phyloP scores from a whole-genome alignment of 53 echinoderm and acorn worm genomes.

The Patiria pectinifera region DNA sequence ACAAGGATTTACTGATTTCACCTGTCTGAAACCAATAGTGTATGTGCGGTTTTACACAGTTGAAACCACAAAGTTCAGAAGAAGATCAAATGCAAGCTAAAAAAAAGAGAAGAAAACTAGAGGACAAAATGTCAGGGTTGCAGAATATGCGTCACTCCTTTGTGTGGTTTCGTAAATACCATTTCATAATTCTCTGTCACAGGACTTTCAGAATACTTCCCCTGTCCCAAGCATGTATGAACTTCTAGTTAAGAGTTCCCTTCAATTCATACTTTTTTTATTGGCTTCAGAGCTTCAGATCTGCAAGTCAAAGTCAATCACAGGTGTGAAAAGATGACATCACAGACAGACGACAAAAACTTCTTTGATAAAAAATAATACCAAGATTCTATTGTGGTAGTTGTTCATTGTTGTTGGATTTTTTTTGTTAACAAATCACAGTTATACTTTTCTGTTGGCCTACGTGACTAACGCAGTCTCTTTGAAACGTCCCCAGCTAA shows the following conservation, averaged over 20 bases:
- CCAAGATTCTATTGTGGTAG: too few species aligned
- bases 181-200: conserved; percentile 2
- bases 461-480: not conserved
- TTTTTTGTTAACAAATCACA: not conserved
- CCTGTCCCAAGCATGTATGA: not conserved
- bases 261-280: not conserved
- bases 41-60: not conserved
- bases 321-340: not conserved
- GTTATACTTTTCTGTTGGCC: not conserved
- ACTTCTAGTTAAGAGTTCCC: not conserved
- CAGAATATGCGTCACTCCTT: conserved; percentile 19
- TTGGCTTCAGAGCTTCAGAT: not conserved
- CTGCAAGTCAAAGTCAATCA: not conserved
- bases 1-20: too few species aligned
- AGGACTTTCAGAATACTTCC: not conserved
- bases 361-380: too few species aligned
- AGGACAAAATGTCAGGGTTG: conserved; percentile 40
- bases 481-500: conserved; percentile 24
- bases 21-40: not conserved
- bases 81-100: not conserved
- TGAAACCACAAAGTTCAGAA: conserved; percentile 24
- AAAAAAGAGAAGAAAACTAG: not conserved
- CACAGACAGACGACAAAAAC: not conserved
- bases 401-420: not conserved
- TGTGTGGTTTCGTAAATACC: conserved; percentile 7